These are phyloP conservation scores for Pteruthius melanotis DNA, from an alignment of 2,113 vertebrate genomes.

Conservation along the genomic window DNA sequence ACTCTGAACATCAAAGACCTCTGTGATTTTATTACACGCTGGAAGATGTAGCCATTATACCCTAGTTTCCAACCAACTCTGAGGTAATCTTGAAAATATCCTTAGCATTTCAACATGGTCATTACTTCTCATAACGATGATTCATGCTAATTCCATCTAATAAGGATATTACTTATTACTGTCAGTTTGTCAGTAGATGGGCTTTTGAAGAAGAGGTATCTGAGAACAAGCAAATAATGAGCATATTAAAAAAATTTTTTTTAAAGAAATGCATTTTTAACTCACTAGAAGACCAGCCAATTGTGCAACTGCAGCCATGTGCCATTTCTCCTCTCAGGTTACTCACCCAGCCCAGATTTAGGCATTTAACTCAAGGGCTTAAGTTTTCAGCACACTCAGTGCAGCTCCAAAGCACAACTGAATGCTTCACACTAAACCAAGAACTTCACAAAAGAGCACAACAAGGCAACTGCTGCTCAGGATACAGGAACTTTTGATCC, in stretches of 20 bases:
- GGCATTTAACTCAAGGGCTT: neutral
- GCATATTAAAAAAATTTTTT: no score
- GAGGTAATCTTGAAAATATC: neutral
- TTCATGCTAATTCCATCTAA: conserved; percentile 24
- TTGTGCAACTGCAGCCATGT: neutral
- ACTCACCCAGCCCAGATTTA: neutral
- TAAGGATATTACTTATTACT: neutral
- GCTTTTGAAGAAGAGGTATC: neutral
- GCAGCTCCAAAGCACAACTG: neutral
- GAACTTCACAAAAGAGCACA: neutral
- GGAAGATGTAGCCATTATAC: neutral
- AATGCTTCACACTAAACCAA: neutral
- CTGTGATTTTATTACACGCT: neutral
- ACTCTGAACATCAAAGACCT: neutral
- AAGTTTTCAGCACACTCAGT: neutral
- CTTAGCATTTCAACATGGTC: neutral
- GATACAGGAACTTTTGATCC: neutral
- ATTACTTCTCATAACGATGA: conserved; percentile 16
- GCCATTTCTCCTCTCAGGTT: neutral
- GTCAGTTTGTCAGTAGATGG: neutral
- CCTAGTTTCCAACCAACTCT: neutral
- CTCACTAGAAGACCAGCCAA: neutral
- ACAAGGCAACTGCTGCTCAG: neutral
- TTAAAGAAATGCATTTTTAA: neutral
- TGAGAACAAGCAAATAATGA: neutral